phyloP scores from a whole-genome alignment of 2,888 invertebrate species.

The Erebia palarica region DNA sequence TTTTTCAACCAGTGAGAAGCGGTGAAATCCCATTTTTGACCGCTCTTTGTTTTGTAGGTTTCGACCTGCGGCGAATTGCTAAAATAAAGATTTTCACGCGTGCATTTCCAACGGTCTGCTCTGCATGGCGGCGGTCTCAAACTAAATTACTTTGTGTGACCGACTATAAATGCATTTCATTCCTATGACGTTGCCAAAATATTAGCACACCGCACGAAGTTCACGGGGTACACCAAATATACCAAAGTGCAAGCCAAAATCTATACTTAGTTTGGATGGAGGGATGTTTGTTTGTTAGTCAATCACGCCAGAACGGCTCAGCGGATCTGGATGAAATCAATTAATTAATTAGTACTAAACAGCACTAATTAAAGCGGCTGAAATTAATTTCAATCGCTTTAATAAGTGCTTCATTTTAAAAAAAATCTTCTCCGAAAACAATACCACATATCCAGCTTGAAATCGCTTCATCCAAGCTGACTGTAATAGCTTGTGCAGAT shows the following conservation, averaged over 20 bases:
- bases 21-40: slow-evolving; percentile 62
- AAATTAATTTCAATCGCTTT: background rate
- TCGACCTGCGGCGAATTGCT: slow-evolving; percentile 49
- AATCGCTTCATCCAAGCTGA: slow-evolving; percentile 55
- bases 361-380: too few relatives aligned
- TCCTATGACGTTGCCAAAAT: slow-evolving; percentile 3
- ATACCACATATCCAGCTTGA: slow-evolving; percentile 45
- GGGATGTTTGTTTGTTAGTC: too few relatives aligned
- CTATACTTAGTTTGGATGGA: too few relatives aligned
- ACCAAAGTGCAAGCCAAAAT: background rate
- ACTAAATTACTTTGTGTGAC: slow-evolving; percentile 38
- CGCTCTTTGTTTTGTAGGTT: slow-evolving; percentile 64
- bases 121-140: slow-evolving; percentile 35
- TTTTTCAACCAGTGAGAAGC: slow-evolving; percentile 14
- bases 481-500: slow-evolving; percentile 61
- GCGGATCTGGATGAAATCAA: too few relatives aligned
- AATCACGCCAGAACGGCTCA: too few relatives aligned
- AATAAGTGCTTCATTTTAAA: slow-evolving; percentile 25
- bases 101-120: slow-evolving; percentile 25
- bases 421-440: slow-evolving; percentile 29
- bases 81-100: slow-evolving; percentile 42
- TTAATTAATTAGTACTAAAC: too few relatives aligned
- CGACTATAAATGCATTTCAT: slow-evolving; percentile 34
- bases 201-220: background rate
- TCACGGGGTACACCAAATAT: background rate